Conservation (phyloP, 2,888 invertebrate genomes). For the Malthinus flaveolus region DNA sequence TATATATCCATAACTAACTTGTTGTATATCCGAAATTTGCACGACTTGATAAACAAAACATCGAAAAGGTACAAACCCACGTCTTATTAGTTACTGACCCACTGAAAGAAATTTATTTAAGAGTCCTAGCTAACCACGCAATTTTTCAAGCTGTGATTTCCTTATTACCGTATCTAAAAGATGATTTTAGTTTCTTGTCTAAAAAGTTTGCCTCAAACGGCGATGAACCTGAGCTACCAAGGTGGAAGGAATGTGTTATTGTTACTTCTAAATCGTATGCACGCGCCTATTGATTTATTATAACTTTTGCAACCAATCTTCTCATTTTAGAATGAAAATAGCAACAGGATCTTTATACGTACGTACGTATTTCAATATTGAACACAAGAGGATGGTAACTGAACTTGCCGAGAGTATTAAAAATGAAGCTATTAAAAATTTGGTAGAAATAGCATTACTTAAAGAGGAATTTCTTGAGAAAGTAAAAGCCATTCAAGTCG, state of each 20-base stretch:
- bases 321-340: slow-evolving; percentile 62
- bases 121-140: slow-evolving; percentile 84
- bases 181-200: slow-evolving; percentile 76
- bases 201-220: slow-evolving; percentile 80
- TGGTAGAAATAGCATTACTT: slow-evolving; percentile 78
- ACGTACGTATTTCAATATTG: slow-evolving; percentile 78
- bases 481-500: slow-evolving; percentile 73
- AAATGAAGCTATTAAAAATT: slow-evolving; percentile 77
- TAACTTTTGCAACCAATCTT: background rate
- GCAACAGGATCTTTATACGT: slow-evolving; percentile 80
- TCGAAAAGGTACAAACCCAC: slow-evolving; percentile 37
- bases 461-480: slow-evolving; percentile 47
- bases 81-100: background rate
- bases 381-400: slow-evolving; percentile 78
- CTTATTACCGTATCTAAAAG: slow-evolving; percentile 72
- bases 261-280: slow-evolving; percentile 12
- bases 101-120: slow-evolving; percentile 35
- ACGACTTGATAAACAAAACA: slow-evolving; percentile 31
- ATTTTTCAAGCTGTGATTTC: slow-evolving; percentile 88
- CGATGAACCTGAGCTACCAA: slow-evolving; percentile 60
- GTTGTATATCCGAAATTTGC: slow-evolving; percentile 51
- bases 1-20: slow-evolving; percentile 57
- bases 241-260: slow-evolving; percentile 27
- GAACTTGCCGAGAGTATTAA: slow-evolving; percentile 88
- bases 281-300: background rate